Percentiles rank a stretch among this genome's conserved stretches.
Conservation (phyloP, 2,888 invertebrate genomes). For the Lottia scabra region DNA sequence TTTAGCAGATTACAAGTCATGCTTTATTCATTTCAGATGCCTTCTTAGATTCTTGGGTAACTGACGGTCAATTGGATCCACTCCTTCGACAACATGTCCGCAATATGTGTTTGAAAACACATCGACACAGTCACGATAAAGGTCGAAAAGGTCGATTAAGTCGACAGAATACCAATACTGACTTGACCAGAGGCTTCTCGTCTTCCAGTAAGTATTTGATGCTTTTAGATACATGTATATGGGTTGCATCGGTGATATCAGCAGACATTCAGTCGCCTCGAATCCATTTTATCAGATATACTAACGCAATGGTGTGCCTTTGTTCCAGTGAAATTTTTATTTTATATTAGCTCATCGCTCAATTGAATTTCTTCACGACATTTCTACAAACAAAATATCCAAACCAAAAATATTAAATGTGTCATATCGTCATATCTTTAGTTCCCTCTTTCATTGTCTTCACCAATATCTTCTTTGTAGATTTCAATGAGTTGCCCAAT, state of each 20-base stretch:
- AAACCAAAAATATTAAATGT: too few relatives aligned
- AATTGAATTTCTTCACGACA: too few relatives aligned
- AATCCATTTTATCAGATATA: too few relatives aligned
- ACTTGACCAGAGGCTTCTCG: background rate
- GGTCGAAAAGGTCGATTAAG: slow-evolving; percentile 36
- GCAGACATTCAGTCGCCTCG: too few relatives aligned
- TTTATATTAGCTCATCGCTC: too few relatives aligned
- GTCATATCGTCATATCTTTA: background rate
- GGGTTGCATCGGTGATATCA: too few relatives aligned
- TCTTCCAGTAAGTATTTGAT: background rate
- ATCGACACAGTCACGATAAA: slow-evolving; percentile 91
- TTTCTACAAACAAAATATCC: too few relatives aligned
- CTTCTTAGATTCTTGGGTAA: slow-evolving; percentile 49
- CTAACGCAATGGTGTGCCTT: too few relatives aligned
- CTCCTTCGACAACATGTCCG: slow-evolving; percentile 76
- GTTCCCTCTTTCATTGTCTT: background rate
- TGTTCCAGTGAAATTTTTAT: too few relatives aligned
- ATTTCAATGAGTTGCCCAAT: slow-evolving; percentile 11
- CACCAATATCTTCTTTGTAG: background rate
- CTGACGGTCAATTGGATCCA: slow-evolving; percentile 39
- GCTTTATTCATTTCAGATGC: slow-evolving; percentile 36
- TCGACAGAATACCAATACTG: slow-evolving; percentile 4
- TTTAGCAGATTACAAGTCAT: too few relatives aligned
- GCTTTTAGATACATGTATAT: too few relatives aligned
- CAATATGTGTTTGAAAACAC: slow-evolving; percentile 87